Percentiles rank a stretch among this genome's conserved stretches.
These are phyloP conservation scores for Exocentrus adspersus DNA, from an alignment of 2,888 invertebrate species.

Conservation along the genomic window DNA sequence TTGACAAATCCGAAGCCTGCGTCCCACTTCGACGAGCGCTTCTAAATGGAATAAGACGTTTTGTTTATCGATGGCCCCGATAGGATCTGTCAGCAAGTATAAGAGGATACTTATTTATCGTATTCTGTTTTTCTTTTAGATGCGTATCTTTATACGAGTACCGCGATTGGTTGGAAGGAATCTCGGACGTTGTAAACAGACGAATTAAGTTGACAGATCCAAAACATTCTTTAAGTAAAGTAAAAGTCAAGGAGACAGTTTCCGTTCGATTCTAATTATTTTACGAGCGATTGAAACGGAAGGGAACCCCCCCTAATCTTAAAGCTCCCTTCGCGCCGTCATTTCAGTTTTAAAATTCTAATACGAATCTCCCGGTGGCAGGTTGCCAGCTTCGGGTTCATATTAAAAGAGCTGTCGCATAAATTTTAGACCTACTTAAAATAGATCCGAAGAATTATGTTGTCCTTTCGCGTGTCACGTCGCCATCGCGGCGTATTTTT, in stretches of 20 bases:
- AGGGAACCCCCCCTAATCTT: too few species aligned
- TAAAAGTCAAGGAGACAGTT: too few species aligned
- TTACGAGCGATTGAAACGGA: too few species aligned
- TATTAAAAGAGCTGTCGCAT: background rate
- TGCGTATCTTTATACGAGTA: background rate
- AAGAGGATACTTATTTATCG: background rate
- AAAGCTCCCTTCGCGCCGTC: too few species aligned
- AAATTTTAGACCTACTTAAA: slow-evolving; percentile 11
- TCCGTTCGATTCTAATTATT: too few species aligned
- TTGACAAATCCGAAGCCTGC: background rate
- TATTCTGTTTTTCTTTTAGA: background rate
- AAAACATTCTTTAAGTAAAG: too few species aligned
- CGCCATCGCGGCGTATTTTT: background rate
- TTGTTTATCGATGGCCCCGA: background rate
- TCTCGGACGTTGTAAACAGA: too few species aligned
- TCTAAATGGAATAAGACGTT: background rate
- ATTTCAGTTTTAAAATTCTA: background rate
- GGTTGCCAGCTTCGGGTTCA: background rate
- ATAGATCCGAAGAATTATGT: slow-evolving; percentile 8
- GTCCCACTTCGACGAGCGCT: background rate
- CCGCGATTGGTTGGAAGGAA: too few species aligned
- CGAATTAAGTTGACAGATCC: too few species aligned
- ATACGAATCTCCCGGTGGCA: background rate
- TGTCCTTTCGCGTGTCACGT: slow-evolving; percentile 10
- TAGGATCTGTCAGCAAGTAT: background rate